Evolutionary conservation across 2,113 vertebrate genomes (phyloP).

Genomic region (Dendrocopos noguchii): DNA sequence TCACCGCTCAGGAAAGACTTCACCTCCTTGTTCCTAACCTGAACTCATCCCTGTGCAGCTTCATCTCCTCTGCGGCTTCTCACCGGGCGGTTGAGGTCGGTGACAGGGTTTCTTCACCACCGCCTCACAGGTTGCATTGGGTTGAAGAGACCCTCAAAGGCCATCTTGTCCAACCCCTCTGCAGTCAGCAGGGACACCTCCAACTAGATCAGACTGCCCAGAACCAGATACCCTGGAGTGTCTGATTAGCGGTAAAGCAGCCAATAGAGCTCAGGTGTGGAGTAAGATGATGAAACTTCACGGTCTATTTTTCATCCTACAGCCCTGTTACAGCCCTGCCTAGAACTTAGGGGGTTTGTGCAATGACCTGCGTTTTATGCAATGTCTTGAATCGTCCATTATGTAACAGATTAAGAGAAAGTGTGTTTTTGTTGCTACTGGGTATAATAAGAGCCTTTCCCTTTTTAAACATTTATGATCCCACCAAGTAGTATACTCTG

Average conservation of each 20-base stretch:
- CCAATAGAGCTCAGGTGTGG: no score
- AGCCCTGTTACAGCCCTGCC: neutral
- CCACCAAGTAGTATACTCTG: neutral
- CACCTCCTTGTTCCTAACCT: fast-evolving
- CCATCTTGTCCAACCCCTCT: no score
- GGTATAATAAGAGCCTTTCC: neutral
- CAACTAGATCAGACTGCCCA: no score
- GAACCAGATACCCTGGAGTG: neutral
- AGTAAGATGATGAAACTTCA: neutral
- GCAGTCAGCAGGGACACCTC: no score
- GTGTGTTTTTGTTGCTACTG: neutral
- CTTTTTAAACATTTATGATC: neutral
- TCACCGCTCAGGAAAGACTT: neutral
- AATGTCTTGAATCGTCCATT: neutral
- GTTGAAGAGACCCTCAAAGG: no score
- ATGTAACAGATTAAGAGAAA: neutral
- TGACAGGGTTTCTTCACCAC: fast-evolving
- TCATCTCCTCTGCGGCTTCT: neutral
- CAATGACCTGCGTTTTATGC: neutral
- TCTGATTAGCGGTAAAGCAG: neutral
- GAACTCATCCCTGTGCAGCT: neutral
- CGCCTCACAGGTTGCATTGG: no score
- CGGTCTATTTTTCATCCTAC: neutral
- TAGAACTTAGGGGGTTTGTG: neutral
- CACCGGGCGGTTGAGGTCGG: fast-evolving